These are phyloP conservation scores for Spilarctia lutea DNA, from an alignment of 2,888 invertebrate genomes.

Conservation along the genomic window DNA sequence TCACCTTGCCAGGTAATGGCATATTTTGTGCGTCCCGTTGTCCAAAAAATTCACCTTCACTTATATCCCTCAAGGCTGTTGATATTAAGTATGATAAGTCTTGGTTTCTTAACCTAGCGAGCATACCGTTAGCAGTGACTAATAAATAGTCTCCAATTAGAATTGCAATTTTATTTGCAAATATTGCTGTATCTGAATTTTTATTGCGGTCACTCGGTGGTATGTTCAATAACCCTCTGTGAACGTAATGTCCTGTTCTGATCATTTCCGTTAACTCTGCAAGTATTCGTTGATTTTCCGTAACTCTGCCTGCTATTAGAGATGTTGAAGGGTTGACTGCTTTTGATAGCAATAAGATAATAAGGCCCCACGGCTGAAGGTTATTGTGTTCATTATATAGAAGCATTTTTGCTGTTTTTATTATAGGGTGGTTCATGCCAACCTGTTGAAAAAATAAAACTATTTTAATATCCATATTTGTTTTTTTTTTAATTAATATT, in stretches of 20 bases:
- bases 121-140: constrained; percentile 92
- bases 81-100: constrained; percentile 94
- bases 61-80: constrained; percentile 92
- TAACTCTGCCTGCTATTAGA: constrained; percentile 85
- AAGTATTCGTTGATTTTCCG: constrained; percentile 82
- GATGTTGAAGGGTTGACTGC: constrained; percentile 87
- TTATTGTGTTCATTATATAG: constrained; percentile 94
- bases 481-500: not conserved
- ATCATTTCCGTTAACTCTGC: constrained; percentile 95
- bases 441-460: constrained; percentile 73
- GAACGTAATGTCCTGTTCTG: constrained; percentile 93
- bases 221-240: constrained; percentile 87
- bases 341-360: constrained; percentile 93
- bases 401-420: constrained; percentile 94
- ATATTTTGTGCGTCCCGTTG: constrained; percentile 91
- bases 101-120: constrained; percentile 90
- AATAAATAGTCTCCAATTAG: constrained; percentile 95
- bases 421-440: constrained; percentile 94
- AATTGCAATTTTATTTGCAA: constrained; percentile 95
- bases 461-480: not conserved
- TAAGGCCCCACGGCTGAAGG: constrained; percentile 94
- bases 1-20: constrained; percentile 89
- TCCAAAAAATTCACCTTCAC: constrained; percentile 93
- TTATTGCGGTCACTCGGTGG: constrained; percentile 79
- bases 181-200: constrained; percentile 90